Conservation (phyloP, 2,797 vertebrate genomes). For the Clarias pachynema region DNA sequence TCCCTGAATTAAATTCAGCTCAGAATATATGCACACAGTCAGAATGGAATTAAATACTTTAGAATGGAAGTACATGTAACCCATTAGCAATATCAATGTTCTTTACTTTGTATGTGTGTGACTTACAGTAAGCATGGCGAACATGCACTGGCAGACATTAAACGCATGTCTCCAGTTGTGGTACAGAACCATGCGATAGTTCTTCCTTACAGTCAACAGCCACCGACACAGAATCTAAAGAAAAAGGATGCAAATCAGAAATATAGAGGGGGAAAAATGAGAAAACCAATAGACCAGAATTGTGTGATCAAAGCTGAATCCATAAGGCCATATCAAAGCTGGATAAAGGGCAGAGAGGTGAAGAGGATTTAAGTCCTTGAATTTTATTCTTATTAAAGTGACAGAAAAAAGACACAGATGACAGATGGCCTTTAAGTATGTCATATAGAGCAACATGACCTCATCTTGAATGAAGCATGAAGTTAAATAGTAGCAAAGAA, state of each 20-base stretch:
- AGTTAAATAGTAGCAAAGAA: not conserved
- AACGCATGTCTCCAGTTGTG: slow-evolving; percentile 99
- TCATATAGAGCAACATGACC: slow-evolving; percentile 6
- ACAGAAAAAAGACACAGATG: not conserved
- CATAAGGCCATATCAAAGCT: not conserved
- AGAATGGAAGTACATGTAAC: slow-evolving; percentile 52
- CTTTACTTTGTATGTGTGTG: slow-evolving; percentile 27
- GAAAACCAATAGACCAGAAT: not conserved
- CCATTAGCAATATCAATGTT: slow-evolving; percentile 57
- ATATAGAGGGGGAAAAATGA: not conserved
- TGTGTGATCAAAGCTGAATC: not conserved
- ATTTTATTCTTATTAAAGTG: not conserved
- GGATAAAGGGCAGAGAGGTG: not conserved
- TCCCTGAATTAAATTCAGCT: not conserved
- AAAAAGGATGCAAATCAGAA: slow-evolving; percentile 28
- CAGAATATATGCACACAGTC: slow-evolving; percentile 29
- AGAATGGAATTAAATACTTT: slow-evolving; percentile 19
- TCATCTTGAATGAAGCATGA: not conserved
- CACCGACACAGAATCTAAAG: slow-evolving; percentile 93
- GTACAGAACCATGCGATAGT: slow-evolving; percentile 97
- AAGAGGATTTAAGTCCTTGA: not conserved
- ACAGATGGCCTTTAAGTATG: not conserved
- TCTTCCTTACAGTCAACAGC: slow-evolving; percentile 97
- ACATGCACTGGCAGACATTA: slow-evolving; percentile 99
- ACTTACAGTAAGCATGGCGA: slow-evolving; percentile 94